Evolutionary conservation across 2,797 vertebrate genomes (phyloP).

Genomic region (Myotis findleyi): DNA sequence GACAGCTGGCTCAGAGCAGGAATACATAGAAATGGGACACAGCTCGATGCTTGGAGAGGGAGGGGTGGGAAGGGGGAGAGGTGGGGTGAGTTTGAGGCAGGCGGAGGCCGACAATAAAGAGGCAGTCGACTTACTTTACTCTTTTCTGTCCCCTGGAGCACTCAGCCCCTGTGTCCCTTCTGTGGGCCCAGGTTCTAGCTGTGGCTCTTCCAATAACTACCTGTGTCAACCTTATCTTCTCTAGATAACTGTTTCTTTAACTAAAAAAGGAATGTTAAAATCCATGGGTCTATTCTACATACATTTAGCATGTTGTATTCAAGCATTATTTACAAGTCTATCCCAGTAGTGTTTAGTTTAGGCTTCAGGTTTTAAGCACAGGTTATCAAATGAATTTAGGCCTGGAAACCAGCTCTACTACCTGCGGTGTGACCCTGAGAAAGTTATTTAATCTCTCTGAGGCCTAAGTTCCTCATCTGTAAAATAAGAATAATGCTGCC

Average conservation of each 20-base stretch:
- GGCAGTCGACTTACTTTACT: neutral
- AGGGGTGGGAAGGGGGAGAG: neutral
- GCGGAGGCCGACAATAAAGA: neutral
- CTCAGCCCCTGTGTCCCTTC: neutral
- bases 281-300: neutral
- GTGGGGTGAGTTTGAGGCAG: neutral
- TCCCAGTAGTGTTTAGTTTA: neutral
- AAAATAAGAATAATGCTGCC: slow-evolving; percentile 16
- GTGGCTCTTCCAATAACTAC: neutral
- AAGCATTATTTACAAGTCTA: neutral
- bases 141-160: neutral
- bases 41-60: neutral
- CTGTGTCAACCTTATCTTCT: neutral
- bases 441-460: slow-evolving; percentile 37
- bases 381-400: neutral
- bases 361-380: neutral
- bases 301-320: neutral
- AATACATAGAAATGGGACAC: neutral
- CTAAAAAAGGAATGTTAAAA: neutral
- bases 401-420: neutral
- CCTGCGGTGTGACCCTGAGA: neutral
- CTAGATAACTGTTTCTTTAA: neutral
- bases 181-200: neutral
- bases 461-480: neutral
- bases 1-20: slow-evolving; percentile 25